Evolutionary conservation across 2,113 vertebrate genomes (phyloP), one percentile per base, ranked within the genome.

Genomic region (Isurus oxyrinchus): DNA sequence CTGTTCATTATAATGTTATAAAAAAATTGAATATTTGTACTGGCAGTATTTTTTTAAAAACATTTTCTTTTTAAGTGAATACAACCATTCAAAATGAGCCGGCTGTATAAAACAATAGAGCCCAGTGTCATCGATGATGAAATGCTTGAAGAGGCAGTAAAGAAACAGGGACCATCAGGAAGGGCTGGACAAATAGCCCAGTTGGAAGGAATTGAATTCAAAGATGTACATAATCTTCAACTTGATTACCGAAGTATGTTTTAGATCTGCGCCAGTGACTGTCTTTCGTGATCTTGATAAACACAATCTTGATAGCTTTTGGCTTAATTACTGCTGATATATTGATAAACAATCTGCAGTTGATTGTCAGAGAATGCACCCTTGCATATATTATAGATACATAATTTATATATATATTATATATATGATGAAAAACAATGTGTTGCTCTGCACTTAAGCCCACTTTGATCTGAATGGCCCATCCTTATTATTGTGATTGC

Each of bases 211-310:
- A 97, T 98, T 96, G 76, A 98, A 35, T 97, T 98, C 31, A 97
- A 97, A 91, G 98, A 98, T 2, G 97, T 99, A 66, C 96, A 16
- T 0, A 97, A 97, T 7, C 97, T 99, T 96, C 97, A 97, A n/a
- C 97, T 99, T 76, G 98, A 98, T 97, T 98, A 98, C 97, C 98
- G 97, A 97, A 97, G 99, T 99, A 96, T 97, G 98, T 97, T 97
- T 93, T 76, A 44, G 25, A 96, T 57, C 96, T 88, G 57, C 57
- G 88, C 96, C 59, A 35, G 57, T 93, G 59, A 72, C 49, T 23
- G 19, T 44, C 79, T 19, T 81, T 84, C 40, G 7, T 63, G 59
- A 94, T 14, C 35, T 94, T 16, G 59, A n/a, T 94, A n/a, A 63
- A 94, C 59, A 93, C 35, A 55, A 84, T 84, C 16, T 84, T 84